Evolutionary conservation across 2,113 vertebrate genomes (phyloP).

Genomic region (Hiodon tergisus): DNA sequence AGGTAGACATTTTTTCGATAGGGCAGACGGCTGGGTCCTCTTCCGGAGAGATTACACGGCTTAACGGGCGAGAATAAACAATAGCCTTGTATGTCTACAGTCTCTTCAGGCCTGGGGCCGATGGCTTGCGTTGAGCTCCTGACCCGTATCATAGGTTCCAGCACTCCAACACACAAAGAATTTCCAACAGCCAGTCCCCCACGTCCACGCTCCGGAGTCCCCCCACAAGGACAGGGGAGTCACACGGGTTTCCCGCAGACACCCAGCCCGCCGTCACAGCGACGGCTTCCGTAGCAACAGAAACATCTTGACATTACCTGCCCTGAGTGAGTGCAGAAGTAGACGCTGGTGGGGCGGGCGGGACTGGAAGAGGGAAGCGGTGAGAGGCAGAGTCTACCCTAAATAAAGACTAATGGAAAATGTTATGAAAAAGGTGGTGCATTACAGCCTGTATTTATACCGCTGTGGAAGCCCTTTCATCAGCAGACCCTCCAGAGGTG

Average conservation of each 20-base stretch:
- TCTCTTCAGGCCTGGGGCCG: neutral
- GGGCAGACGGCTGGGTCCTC: neutral
- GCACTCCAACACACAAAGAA: no score
- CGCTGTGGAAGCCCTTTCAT: no score
- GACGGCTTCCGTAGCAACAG: constrained; percentile 12
- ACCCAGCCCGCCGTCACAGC: neutral
- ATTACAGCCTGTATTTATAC: no score
- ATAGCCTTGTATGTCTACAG: neutral
- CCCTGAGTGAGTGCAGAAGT: constrained; percentile 3
- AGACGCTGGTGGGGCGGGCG: neutral
- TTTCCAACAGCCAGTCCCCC: neutral
- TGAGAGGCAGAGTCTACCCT: neutral
- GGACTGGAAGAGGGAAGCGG: neutral
- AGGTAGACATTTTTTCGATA: neutral
- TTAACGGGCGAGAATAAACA: neutral
- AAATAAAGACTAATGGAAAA: no score
- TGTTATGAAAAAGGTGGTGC: no score
- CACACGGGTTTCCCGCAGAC: no score
- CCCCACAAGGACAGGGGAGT: neutral
- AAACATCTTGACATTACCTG: neutral
- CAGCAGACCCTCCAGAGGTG: no score
- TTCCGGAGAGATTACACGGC: neutral
- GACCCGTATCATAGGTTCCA: no score
- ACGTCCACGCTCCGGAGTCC: neutral
- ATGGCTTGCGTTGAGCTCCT: no score